A percentile compares a stretch with the other conserved stretches of the same genome.
phyloP scores from a whole-genome alignment of 2,113 vertebrate genomes.

The Callithrix jacchus region DNA sequence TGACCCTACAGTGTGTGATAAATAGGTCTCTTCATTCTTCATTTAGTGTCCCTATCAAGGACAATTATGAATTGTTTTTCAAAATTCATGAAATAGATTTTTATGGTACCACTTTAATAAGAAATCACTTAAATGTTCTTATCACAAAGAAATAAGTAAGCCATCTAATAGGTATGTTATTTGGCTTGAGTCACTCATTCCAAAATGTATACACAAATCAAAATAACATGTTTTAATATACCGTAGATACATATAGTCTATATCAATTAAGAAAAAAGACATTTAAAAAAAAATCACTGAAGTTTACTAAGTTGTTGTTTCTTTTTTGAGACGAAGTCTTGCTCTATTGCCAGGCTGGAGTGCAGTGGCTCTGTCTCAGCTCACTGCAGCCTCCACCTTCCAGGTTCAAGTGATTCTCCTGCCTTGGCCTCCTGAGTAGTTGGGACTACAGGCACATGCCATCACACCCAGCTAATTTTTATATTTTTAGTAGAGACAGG shows the following conservation, averaged over 20 bases:
- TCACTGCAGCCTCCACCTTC: too few relatives aligned
- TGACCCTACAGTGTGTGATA: neutral
- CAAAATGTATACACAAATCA: neutral
- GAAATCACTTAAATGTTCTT: neutral
- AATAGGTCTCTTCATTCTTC: neutral
- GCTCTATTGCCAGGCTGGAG: too few relatives aligned
- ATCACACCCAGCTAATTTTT: too few relatives aligned
- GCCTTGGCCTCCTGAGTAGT: too few relatives aligned
- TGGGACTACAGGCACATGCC: too few relatives aligned
- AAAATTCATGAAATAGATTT: neutral
- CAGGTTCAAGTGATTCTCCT: too few relatives aligned
- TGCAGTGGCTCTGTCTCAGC: too few relatives aligned
- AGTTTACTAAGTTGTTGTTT: neutral
- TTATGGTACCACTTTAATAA: neutral
- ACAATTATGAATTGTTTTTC: neutral
- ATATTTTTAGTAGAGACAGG: too few relatives aligned
- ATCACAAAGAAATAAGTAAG: neutral
- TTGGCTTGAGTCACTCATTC: neutral
- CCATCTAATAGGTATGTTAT: neutral
- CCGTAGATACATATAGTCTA: neutral
- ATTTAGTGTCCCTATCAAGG: neutral
- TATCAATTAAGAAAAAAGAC: neutral
- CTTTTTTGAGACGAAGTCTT: too few relatives aligned
- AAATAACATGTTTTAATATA: neutral
- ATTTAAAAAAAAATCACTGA: neutral